Base-by-base conservation (phyloP, 2,888 invertebrate genomes). In the Ichneumon xanthorius region DNA sequence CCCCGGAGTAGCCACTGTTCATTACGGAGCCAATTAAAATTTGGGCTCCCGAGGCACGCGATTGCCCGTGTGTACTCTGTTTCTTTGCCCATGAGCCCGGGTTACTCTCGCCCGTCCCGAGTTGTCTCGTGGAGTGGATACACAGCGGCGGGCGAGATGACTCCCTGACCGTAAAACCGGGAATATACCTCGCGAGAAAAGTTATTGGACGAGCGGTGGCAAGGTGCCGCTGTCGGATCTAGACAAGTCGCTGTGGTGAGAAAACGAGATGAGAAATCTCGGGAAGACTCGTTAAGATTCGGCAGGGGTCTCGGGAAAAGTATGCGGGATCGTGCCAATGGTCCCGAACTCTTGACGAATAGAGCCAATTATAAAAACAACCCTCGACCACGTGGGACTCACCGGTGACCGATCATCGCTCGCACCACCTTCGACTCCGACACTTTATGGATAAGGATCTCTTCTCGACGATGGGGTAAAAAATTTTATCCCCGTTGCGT, bases 21-120 rank as follows among this genome's bases (percentile, higher is more conserved):
- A 88, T 88, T 88, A 88, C 86, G 85, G 84, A 86, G 85, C 89
- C 88, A 89, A 88, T 89, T 88, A 89, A 89, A 89, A 84, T 84
- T 87, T 85, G 82, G 86, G 87, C 88, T 87, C 87, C 87, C 86
- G 85, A 85, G 87, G 88, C 88, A 87, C 89, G 88, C 88, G 88
- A 87, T 87, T 85, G 80, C 76, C 71, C 80, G 79, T 76, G 78
- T 45, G 45, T 61, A 73, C 58, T 45, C 61, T 70, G 45, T 72
- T 80, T 81, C 19, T 63, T 78, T 68, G 26, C n/a, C 71, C 48
- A 37, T 53, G 6, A 26, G 61, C 9, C 68, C 73, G 73, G 16
- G 80, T 50, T 37, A 78, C 26, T 61, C 22, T 71, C 19, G 33
- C 33, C 30, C n/a, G 53, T 9, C 5, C 4, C 45, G 58, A 22